These are phyloP conservation scores for Phainopepla nitens DNA, from an alignment of 2,113 vertebrate species.

Conservation along the genomic window DNA sequence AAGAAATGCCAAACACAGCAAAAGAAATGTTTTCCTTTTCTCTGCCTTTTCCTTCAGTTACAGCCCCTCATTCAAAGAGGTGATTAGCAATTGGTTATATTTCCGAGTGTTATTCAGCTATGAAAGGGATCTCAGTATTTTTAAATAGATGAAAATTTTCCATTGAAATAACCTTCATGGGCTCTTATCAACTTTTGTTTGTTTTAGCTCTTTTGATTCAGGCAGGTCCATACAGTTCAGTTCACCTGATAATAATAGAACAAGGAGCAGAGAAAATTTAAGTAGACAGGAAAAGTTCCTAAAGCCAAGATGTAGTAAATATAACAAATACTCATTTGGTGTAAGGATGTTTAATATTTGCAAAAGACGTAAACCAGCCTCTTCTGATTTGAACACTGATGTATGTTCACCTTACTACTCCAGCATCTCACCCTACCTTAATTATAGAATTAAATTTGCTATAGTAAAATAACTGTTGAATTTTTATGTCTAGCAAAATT, in stretches of 20 bases:
- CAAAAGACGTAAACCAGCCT: not conserved
- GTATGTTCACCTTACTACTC: not conserved
- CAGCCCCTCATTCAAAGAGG: not conserved
- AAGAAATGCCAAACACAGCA: slow-evolving; percentile 8
- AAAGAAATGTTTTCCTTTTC: slow-evolving; percentile 19
- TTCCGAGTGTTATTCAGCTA: not conserved
- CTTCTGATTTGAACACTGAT: not conserved
- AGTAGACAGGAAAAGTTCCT: not conserved
- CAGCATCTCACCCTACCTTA: not conserved
- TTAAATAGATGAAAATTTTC: not conserved
- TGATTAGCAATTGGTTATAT: not conserved
- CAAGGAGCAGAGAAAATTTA: not conserved
- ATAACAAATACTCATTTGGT: not conserved
- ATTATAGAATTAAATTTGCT: not conserved
- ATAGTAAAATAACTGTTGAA: not conserved
- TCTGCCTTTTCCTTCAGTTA: slow-evolving; percentile 9
- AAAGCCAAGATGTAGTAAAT: not conserved
- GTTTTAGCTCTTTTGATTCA: slow-evolving; percentile 4
- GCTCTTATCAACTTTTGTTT: not conserved
- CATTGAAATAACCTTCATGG: not conserved
- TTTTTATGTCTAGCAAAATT: not conserved
- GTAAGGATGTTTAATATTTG: not conserved
- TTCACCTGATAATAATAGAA: not conserved
- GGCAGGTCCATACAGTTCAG: not conserved
- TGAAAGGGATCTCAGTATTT: not conserved